phyloP scores from a whole-genome alignment of 35 echinoderm and acorn worm genomes.

The Lytechinus pictus region DNA sequence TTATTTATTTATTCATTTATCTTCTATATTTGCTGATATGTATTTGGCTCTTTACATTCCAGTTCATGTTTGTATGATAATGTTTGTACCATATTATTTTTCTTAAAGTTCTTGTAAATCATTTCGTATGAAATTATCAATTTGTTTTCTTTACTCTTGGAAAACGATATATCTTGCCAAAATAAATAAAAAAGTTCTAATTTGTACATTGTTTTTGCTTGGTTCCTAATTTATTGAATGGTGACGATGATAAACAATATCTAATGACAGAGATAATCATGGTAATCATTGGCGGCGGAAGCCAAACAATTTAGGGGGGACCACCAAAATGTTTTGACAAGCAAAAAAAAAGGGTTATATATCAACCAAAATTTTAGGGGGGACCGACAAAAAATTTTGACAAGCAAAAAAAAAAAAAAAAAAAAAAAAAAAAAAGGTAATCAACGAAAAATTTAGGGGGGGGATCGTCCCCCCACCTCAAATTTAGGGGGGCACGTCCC shows the following conservation, averaged over 20 bases:
- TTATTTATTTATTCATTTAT: not conserved
- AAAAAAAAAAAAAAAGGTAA: no score
- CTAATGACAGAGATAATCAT: no score
- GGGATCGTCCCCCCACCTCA: no score
- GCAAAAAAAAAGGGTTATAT: no score
- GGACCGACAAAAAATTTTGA: no score
- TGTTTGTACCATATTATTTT: not conserved
- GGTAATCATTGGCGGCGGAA: no score
- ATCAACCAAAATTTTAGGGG: no score
- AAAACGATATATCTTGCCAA: constrained; percentile 7
- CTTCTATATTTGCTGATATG: not conserved
- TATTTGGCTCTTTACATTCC: not conserved
- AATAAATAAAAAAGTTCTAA: not conserved
- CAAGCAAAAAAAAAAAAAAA: no score
- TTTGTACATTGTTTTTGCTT: not conserved
- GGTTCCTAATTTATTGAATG: not conserved
- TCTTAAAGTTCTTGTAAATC: not conserved
- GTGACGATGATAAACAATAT: not conserved
- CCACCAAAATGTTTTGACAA: no score
- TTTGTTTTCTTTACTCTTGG: not conserved
- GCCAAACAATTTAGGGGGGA: no score
- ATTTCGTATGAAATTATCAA: constrained; percentile 4
- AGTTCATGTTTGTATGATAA: not conserved
- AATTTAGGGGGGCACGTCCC: no score
- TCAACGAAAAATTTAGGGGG: no score